These are phyloP conservation scores for Pedicia rivosa DNA, from an alignment of 2,888 invertebrate species.

Conservation along the genomic window DNA sequence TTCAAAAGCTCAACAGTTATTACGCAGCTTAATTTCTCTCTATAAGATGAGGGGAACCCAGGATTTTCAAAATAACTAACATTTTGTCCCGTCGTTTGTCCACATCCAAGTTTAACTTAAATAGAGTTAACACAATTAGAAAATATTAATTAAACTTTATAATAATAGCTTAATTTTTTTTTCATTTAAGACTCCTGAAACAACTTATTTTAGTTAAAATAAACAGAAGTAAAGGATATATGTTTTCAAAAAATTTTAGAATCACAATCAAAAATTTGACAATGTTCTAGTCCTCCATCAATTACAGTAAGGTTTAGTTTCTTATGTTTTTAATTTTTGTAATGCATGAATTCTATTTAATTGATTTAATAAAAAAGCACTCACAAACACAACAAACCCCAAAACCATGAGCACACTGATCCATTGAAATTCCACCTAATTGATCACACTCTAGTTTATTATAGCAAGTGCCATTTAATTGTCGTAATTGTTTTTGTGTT, in stretches of 20 bases:
- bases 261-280: no score
- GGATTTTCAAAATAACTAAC: conserved; percentile 59
- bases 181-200: background rate
- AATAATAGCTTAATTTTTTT: background rate
- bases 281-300: no score
- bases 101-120: no score
- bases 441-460: conserved; percentile 47
- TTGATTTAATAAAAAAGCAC: conserved; percentile 27
- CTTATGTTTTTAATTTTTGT: no score
- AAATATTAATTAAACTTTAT: conserved; percentile 39
- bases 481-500: conserved; percentile 27
- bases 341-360: no score
- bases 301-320: no score
- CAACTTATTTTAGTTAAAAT: conserved; percentile 1
- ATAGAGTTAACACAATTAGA: no score
- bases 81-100: conserved; percentile 40
- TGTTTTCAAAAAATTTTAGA: no score
- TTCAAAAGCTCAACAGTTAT: conserved; percentile 40
- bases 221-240: background rate
- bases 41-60: conserved; percentile 42
- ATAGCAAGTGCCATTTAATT: conserved; percentile 54
- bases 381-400: conserved; percentile 63
- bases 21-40: conserved; percentile 44
- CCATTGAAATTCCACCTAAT: conserved; percentile 43
- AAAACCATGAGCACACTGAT: conserved; percentile 54